Conservation (phyloP, 2,888 invertebrate species). For the Cheilosia vulpina region DNA sequence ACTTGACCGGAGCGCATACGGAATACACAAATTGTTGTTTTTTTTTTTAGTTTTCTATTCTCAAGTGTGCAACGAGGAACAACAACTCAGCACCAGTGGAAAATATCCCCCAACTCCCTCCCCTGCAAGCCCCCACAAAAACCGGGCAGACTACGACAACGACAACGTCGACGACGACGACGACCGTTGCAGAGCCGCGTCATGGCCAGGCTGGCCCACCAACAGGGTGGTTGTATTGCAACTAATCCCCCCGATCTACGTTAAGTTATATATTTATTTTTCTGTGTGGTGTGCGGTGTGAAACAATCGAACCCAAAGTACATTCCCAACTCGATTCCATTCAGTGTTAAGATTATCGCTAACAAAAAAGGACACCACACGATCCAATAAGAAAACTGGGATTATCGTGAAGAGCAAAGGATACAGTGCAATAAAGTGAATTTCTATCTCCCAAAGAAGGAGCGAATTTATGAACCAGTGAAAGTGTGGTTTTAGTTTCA, state of each 20-base stretch:
- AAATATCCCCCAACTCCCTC: slow-evolving; percentile 34
- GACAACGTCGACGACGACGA: slow-evolving; percentile 65
- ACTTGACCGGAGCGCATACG: slow-evolving; percentile 53
- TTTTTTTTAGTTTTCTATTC: slow-evolving; percentile 26
- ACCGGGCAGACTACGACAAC: slow-evolving; percentile 59
- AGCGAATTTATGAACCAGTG: slow-evolving; percentile 6
- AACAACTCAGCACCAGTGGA: slow-evolving; percentile 22
- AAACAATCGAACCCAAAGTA: slow-evolving; percentile 47
- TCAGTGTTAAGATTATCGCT: slow-evolving; percentile 67
- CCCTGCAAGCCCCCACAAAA: slow-evolving; percentile 7
- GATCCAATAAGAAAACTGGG: slow-evolving; percentile 29
- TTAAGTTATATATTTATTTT: slow-evolving; percentile 54
- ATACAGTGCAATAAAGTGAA: slow-evolving; percentile 53
- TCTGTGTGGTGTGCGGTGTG: slow-evolving; percentile 48
- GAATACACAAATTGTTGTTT: slow-evolving; percentile 48
- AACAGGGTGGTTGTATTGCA: slow-evolving; percentile 76
- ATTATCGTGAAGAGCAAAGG: slow-evolving; percentile 34
- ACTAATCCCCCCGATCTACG: slow-evolving; percentile 76
- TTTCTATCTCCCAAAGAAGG: neutral
- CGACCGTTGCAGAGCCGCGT: slow-evolving; percentile 77
- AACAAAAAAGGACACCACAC: slow-evolving; percentile 56
- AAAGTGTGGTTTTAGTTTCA: slow-evolving; percentile 8
- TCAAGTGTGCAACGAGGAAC: slow-evolving; percentile 32
- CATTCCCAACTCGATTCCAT: slow-evolving; percentile 58
- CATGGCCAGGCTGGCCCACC: slow-evolving; percentile 77